phyloP scores from a whole-genome alignment of 2,797 vertebrate genomes.

The Neosalanx taihuensis region DNA sequence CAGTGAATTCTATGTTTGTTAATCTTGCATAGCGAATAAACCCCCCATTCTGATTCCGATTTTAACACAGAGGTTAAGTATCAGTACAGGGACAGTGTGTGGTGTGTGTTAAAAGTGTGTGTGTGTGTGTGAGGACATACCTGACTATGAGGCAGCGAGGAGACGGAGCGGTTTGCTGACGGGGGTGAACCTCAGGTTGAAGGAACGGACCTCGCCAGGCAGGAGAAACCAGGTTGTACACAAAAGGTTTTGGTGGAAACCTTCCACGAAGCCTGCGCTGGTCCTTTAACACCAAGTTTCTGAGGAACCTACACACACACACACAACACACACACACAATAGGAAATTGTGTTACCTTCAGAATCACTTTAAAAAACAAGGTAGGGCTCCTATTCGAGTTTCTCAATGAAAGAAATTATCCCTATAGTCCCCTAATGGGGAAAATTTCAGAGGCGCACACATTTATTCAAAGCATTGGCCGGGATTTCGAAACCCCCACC shows the following conservation, averaged over 20 bases:
- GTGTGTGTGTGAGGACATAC: constrained; percentile 61
- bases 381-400: not conserved
- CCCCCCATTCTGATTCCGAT: no score
- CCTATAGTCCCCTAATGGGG: no score
- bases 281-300: constrained; percentile 81
- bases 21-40: no score
- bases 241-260: constrained; percentile 76
- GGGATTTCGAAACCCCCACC: no score
- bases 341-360: no score
- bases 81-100: no score
- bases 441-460: no score
- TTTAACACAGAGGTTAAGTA: not conserved
- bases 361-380: not conserved
- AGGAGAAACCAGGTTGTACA: constrained; percentile 88
- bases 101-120: not conserved
- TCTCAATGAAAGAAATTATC: no score
- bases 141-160: constrained; percentile 91
- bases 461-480: no score
- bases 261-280: constrained; percentile 80
- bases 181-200: constrained; percentile 89
- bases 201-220: constrained; percentile 87
- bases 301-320: constrained; percentile 50
- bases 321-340: no score
- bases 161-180: constrained; percentile 88
- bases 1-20: no score